phyloP scores from a whole-genome alignment of 2,797 vertebrate species.

The Xenentodon cancila region DNA sequence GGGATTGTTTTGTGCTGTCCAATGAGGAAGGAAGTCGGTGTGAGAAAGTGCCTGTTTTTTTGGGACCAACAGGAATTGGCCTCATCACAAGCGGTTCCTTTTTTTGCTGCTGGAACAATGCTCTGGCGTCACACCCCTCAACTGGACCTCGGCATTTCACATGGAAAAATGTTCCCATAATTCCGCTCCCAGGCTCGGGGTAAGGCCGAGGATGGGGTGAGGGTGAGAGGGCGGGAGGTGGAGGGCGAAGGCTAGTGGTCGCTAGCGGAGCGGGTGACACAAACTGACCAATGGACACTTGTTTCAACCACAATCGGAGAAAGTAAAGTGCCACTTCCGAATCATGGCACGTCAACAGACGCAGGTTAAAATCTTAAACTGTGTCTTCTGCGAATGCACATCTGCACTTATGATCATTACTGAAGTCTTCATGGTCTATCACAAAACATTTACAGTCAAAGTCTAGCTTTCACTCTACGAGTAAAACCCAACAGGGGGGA shows the following conservation, averaged over 20 bases:
- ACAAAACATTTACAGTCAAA: neutral
- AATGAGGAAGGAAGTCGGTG: constrained; percentile 86
- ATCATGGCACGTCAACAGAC: constrained; percentile 6
- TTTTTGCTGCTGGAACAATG: constrained; percentile 86
- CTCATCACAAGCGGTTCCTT: constrained; percentile 87
- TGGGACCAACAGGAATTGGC: constrained; percentile 86
- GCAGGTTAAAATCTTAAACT: neutral
- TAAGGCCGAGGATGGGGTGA: constrained; percentile 78
- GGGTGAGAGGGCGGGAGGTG: constrained; percentile 74
- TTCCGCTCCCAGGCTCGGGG: constrained; percentile 85
- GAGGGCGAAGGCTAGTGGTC: constrained; percentile 60
- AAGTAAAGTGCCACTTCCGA: constrained; percentile 10
- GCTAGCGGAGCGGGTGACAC: constrained; percentile 53
- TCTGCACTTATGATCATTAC: no score
- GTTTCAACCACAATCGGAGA: constrained; percentile 41
- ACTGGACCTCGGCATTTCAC: constrained; percentile 85
- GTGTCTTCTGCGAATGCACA: neutral
- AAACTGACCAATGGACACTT: constrained; percentile 63
- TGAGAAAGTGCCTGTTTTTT: constrained; percentile 89
- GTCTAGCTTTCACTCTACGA: neutral
- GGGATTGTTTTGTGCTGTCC: constrained; percentile 85
- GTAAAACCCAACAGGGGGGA: neutral
- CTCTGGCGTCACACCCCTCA: constrained; percentile 86
- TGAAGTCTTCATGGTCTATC: neutral
- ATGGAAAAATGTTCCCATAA: constrained; percentile 88